A percentile compares a stretch with the other conserved stretches of the same genome.
Conservation (phyloP, 2,113 vertebrate species). For the Lates calcarifer region DNA sequence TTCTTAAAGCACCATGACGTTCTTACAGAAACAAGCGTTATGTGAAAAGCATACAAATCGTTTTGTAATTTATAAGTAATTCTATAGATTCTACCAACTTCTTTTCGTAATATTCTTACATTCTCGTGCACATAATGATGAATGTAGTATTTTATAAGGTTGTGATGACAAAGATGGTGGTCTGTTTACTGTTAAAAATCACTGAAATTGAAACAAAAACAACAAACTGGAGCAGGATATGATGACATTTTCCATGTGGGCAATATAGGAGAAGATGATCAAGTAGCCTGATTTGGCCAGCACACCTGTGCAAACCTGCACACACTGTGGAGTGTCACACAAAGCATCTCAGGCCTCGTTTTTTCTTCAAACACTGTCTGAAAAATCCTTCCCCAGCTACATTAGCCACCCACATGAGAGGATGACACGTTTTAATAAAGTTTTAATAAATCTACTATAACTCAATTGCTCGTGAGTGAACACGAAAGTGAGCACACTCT, state of each 20-base stretch:
- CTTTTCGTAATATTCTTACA: neutral
- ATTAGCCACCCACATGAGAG: neutral
- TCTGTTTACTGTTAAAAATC: neutral
- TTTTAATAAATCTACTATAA: neutral
- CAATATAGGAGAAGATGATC: neutral
- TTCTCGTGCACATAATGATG: neutral
- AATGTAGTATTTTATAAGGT: neutral
- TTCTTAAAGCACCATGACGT: neutral
- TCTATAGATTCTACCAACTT: neutral
- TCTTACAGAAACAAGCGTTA: neutral
- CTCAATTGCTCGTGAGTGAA: neutral
- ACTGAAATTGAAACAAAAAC: constrained; percentile 1
- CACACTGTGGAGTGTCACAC: neutral
- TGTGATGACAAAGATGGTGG: neutral
- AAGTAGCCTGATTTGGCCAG: neutral
- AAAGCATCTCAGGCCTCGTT: constrained; percentile 16
- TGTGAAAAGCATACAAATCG: neutral
- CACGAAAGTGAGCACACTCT: neutral
- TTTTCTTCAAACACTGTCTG: constrained; percentile 27
- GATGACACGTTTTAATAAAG: neutral
- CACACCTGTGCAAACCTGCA: neutral
- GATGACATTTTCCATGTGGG: neutral
- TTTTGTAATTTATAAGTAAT: neutral
- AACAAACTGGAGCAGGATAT: neutral
- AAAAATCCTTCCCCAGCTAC: neutral